A percentile compares a stretch with the other conserved stretches of the same genome.
These are phyloP conservation scores for Fissipunctia ypsillon DNA, from an alignment of 2,888 invertebrate species.

Conservation along the genomic window DNA sequence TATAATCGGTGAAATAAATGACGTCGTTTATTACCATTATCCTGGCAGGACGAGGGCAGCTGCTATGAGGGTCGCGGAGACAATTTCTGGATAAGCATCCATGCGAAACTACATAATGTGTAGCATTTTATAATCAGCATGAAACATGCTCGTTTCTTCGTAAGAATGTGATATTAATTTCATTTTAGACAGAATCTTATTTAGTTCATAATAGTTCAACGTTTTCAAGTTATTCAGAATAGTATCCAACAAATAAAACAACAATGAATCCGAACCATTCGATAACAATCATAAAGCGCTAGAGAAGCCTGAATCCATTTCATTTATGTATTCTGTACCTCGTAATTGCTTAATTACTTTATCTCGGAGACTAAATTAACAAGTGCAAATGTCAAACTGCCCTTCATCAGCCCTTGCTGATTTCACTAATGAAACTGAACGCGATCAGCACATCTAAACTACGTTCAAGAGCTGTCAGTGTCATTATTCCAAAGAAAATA, in stretches of 20 bases:
- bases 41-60: slow-evolving; percentile 34
- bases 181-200: not conserved
- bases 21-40: slow-evolving; percentile 64
- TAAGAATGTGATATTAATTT: not conserved
- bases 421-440: too few species aligned
- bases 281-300: not conserved
- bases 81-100: slow-evolving; percentile 30
- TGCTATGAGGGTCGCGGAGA: slow-evolving; percentile 29
- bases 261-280: not conserved
- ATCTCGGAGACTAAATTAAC: too few species aligned
- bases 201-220: not conserved
- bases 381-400: too few species aligned
- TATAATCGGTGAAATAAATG: slow-evolving; percentile 66
- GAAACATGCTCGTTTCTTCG: not conserved
- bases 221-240: not conserved
- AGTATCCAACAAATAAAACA: not conserved
- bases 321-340: slow-evolving; percentile 2
- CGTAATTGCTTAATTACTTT: not conserved
- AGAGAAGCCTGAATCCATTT: not conserved
- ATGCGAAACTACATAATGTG: slow-evolving; percentile 18
- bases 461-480: too few species aligned
- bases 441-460: too few species aligned
- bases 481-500: too few species aligned
- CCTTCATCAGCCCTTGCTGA: too few species aligned
- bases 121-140: slow-evolving; percentile 19